phyloP scores from a whole-genome alignment of 1,140 invertebrate species.

The Onthophagus taurus region DNA sequence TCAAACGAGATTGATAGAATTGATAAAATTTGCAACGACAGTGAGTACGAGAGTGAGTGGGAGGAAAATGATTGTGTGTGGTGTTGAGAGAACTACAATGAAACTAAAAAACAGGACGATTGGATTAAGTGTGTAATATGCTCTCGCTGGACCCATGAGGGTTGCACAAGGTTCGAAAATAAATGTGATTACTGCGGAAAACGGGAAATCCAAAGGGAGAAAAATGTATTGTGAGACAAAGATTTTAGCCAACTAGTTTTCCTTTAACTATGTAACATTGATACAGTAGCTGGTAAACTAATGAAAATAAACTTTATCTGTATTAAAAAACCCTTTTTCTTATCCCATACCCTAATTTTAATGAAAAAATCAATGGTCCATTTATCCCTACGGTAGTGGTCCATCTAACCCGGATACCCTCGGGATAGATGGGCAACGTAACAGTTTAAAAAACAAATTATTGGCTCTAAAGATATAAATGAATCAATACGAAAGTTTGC shows the following conservation, averaged over 20 bases:
- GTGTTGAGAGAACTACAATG: slow-evolving; percentile 1
- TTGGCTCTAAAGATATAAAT: not conserved
- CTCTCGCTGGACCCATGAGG: not conserved
- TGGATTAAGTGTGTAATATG: slow-evolving; percentile 1
- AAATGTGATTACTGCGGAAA: slow-evolving; percentile 3
- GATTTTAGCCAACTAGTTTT: not conserved
- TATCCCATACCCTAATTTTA: not conserved
- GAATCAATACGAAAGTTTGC: not conserved
- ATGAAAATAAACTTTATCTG: not conserved
- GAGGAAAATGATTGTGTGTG: slow-evolving; percentile 2
- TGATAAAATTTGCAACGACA: not conserved
- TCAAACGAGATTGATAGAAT: not conserved
- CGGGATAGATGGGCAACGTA: not conserved
- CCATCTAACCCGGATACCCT: not conserved
- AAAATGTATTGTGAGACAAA: too few species aligned
- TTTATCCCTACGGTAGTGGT: not conserved
- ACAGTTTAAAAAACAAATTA: not conserved
- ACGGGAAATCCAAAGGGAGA: not conserved
- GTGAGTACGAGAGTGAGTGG: not conserved
- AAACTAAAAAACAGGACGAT: not conserved
- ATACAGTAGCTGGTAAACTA: not conserved
- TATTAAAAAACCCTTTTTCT: not conserved
- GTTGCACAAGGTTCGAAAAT: not conserved
- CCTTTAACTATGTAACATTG: not conserved
- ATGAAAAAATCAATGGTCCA: not conserved